Percentiles rank a stretch among this genome's conserved stretches.
phyloP scores from a whole-genome alignment of 2,113 vertebrate genomes.

The Microcebus griseorufus region DNA sequence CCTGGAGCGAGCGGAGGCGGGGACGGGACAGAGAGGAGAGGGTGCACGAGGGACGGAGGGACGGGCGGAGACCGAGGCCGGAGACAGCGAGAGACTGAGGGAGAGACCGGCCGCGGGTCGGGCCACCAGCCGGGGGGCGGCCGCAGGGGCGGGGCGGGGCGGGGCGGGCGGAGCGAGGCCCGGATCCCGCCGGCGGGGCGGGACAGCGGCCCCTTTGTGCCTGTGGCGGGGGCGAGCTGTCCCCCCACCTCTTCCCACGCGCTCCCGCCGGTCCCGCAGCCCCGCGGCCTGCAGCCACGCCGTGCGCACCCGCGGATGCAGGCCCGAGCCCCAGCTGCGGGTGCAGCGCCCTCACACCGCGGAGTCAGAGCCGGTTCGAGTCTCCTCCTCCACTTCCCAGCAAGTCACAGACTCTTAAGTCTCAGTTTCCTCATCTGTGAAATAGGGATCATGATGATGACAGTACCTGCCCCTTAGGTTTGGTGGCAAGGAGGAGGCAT shows the following conservation, averaged over 20 bases:
- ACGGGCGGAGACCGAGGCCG: not conserved
- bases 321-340: not conserved
- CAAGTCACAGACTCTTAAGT: not conserved
- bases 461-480: not conserved
- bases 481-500: not conserved
- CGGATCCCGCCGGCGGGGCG: not conserved
- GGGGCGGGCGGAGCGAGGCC: not conserved
- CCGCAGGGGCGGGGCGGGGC: conserved; percentile 17
- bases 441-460: not conserved
- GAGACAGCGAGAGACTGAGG: not conserved
- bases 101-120: not conserved
- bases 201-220: conserved; percentile 54
- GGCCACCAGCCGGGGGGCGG: not conserved
- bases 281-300: not conserved
- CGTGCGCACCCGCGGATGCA: too few relatives aligned
- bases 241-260: not conserved
- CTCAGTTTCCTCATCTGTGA: not conserved
- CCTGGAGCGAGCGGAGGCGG: not conserved
- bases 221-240: not conserved
- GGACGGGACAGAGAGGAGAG: not conserved
- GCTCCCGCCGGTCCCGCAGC: not conserved
- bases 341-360: too few relatives aligned
- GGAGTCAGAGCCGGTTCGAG: not conserved
- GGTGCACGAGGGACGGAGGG: not conserved
- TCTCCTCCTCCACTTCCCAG: not conserved